These are phyloP conservation scores for Episyrphus balteatus DNA, from an alignment of 1,140 invertebrate species.

Conservation along the genomic window DNA sequence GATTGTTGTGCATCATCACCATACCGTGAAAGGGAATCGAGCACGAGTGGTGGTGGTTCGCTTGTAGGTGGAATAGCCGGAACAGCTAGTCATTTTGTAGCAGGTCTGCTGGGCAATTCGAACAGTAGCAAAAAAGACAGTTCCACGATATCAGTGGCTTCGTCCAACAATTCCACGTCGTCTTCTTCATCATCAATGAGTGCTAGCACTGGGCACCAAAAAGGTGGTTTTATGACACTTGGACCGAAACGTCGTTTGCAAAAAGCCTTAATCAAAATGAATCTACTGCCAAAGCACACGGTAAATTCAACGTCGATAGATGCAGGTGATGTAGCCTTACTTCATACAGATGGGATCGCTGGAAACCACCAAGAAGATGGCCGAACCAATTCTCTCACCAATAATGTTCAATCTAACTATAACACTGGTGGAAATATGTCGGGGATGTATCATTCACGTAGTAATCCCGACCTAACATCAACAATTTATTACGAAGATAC, in stretches of 20 bases:
- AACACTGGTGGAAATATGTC: conserved; percentile 33
- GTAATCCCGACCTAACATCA: conserved; percentile 81
- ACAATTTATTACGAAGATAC: conserved; percentile 59
- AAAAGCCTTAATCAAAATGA: conserved; percentile 85
- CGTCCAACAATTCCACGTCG: background rate
- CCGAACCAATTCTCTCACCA: background rate
- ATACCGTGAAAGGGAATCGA: background rate
- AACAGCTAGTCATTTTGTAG: conserved; percentile 18
- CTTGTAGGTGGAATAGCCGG: too few relatives aligned
- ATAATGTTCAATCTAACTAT: background rate
- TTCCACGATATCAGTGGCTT: conserved; percentile 7
- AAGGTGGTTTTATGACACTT: conserved; percentile 74
- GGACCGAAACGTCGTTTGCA: conserved; percentile 73
- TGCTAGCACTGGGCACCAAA: conserved; percentile 28
- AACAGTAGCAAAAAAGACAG: background rate
- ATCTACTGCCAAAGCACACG: conserved; percentile 75
- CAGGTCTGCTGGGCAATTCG: conserved; percentile 31
- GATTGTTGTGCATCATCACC: conserved; percentile 24
- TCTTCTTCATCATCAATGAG: background rate
- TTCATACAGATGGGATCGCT: conserved; percentile 9
- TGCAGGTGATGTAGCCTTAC: conserved; percentile 19
- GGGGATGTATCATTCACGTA: conserved; percentile 69
- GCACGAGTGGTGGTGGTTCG: too few relatives aligned
- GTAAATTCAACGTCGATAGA: conserved; percentile 18
- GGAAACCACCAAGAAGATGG: background rate